These are phyloP conservation scores for Papilio gigon DNA, from an alignment of 2,888 invertebrate genomes.

Conservation along the genomic window DNA sequence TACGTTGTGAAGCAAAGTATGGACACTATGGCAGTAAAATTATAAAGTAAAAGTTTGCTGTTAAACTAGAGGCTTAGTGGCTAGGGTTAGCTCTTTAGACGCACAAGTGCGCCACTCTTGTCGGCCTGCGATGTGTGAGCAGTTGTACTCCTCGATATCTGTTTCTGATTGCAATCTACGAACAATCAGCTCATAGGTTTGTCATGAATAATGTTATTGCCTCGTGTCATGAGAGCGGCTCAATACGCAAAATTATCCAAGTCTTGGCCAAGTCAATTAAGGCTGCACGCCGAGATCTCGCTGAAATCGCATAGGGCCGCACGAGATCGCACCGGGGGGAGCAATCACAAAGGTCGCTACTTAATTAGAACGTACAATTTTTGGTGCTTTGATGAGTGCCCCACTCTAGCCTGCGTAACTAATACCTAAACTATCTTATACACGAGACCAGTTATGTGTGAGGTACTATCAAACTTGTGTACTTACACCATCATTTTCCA, in stretches of 20 bases:
- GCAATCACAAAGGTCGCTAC: conserved; percentile 29
- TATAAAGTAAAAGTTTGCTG: neutral
- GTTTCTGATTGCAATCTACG: neutral
- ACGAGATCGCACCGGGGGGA: conserved; percentile 21
- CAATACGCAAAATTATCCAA: conserved; percentile 23
- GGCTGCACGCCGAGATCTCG: conserved; percentile 23
- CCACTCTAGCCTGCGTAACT: neutral
- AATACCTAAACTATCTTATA: neutral
- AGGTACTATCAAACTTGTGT: neutral
- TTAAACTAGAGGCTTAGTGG: neutral
- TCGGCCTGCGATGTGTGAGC: neutral
- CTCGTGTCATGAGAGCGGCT: neutral
- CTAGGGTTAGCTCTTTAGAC: neutral
- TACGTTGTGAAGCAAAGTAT: too few relatives aligned
- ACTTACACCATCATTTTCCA: too few relatives aligned
- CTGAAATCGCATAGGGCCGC: conserved; percentile 10
- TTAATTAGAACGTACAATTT: conserved; percentile 28
- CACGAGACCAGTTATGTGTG: neutral
- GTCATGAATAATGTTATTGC: conserved; percentile 17
- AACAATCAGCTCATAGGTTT: neutral
- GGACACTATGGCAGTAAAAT: neutral
- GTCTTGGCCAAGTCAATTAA: conserved; percentile 25
- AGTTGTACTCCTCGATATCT: neutral
- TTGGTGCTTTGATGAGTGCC: conserved; percentile 15
- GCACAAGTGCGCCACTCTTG: neutral